These are phyloP conservation scores for Otocyon megalotis DNA, from an alignment of 2,113 vertebrate genomes.

Conservation along the genomic window DNA sequence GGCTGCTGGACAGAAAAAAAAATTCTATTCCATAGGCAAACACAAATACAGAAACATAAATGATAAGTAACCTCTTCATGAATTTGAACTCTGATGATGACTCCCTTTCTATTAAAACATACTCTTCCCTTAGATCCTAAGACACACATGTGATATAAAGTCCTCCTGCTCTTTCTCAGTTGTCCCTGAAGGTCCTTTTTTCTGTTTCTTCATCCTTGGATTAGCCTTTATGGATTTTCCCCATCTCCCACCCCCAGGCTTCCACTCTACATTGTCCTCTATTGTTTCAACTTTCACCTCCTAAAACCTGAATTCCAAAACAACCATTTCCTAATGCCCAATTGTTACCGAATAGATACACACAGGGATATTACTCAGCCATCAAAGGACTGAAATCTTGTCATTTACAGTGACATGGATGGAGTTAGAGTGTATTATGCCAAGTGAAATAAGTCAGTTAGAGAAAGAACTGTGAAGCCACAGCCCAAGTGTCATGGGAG, in stretches of 20 bases:
- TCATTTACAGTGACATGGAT: too few relatives aligned
- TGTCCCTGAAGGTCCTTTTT: background rate
- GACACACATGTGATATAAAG: background rate
- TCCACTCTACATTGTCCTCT: background rate
- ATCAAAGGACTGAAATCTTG: too few relatives aligned
- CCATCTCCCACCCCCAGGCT: background rate
- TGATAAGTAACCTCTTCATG: background rate
- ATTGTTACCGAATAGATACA: background rate
- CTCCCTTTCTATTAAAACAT: background rate
- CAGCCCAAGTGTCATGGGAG: background rate
- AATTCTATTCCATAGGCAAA: background rate
- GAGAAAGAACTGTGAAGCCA: background rate
- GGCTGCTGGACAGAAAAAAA: background rate
- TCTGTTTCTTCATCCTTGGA: background rate
- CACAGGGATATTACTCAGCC: too few relatives aligned
- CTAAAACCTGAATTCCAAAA: background rate
- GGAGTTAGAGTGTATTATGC: too few relatives aligned
- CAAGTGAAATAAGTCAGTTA: too few relatives aligned
- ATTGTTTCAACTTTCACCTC: background rate
- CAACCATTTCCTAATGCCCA: background rate
- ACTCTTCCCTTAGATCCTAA: background rate
- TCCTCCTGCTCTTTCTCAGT: background rate
- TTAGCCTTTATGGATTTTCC: background rate
- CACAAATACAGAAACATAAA: background rate
- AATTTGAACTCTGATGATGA: background rate